Base-by-base conservation (phyloP, 2,113 vertebrate genomes). In the Nerophis ophidion region DNA sequence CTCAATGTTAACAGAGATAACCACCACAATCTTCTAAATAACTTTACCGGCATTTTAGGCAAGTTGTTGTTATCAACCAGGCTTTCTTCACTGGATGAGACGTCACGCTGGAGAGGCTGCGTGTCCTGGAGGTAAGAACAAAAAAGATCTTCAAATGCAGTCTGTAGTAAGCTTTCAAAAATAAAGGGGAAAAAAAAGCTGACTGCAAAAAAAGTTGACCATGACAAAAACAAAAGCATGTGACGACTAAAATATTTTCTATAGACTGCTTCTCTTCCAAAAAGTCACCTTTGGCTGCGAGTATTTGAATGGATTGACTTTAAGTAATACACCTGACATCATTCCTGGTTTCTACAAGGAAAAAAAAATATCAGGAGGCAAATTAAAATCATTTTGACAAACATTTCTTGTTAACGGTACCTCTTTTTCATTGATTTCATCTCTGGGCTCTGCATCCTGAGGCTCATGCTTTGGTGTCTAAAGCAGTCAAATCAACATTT, bases 271-370 rank as follows among this genome's bases (percentile, higher is more conserved):
- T 8, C 38, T 40, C 38, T 40, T 9, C 4, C 6, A 4, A 10
- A 3, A 5, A 17, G 17, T 35, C 46, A 86, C 77, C 71, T 87
- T 83, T n/a, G 69, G 53, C 34, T 84, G 75, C 0, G 79, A 26
- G 26, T 26, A 26, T 26, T 65, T 86, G 67, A 90, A 90, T 0
- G 84, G 84, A 60, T 87, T 87, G 15, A 87, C 70, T 74, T 86
- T 87, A 44, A 87, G 79, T 52, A 88, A 80, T 71, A 85, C 52
- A 7, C 79, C 71, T 10, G 66, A 15, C 1, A 85, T 45, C 62
- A 48, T 40, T 36, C 81, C 71, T 1, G 76, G 66, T 15, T 71
- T 81, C 86, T 90, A 14, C 26, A 73, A 0, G 4, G 60, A 40
- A 26, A 26, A 26, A 26, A 3, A 0, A 45, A 33, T 17, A 17